Conservation (phyloP, 2,797 vertebrate genomes). For the Crenuchus spilurus region DNA sequence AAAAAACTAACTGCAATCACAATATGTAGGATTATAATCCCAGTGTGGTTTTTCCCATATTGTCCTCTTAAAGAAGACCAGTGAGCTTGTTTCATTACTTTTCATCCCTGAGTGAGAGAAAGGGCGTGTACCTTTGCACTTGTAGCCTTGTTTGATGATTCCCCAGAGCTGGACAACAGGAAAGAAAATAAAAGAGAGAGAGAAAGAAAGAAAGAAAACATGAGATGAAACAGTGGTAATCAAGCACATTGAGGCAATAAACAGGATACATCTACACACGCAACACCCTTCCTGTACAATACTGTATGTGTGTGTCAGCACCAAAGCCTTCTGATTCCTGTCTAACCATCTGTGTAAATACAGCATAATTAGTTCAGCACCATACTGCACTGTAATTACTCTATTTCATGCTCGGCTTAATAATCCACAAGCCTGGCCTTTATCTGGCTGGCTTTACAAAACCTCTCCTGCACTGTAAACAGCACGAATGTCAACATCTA, state of each 20-base stretch:
- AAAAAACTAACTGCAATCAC: no score
- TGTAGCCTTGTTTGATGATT: conserved; percentile 98
- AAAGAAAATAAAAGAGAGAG: conserved; percentile 62
- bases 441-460: not conserved
- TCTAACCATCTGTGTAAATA: conserved; percentile 50
- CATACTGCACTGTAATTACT: not conserved
- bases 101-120: not conserved
- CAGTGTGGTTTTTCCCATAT: no score
- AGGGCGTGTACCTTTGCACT: conserved; percentile 90
- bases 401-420: conserved; percentile 11
- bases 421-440: not conserved
- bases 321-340: conserved; percentile 36
- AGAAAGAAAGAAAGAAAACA: conserved; percentile 71
- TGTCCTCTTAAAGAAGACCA: not conserved
- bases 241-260: conserved; percentile 64
- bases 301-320: conserved; percentile 20
- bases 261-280: conserved; percentile 80
- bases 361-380: conserved; percentile 27
- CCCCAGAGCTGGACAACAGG: conserved; percentile 90
- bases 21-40: no score
- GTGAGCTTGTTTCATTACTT: not conserved
- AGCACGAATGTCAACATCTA: not conserved
- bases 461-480: not conserved
- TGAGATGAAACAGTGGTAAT: conserved; percentile 51
- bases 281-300: conserved; percentile 80